phyloP scores from a whole-genome alignment of 2,113 vertebrate genomes.

The Thunnus maccoyii region DNA sequence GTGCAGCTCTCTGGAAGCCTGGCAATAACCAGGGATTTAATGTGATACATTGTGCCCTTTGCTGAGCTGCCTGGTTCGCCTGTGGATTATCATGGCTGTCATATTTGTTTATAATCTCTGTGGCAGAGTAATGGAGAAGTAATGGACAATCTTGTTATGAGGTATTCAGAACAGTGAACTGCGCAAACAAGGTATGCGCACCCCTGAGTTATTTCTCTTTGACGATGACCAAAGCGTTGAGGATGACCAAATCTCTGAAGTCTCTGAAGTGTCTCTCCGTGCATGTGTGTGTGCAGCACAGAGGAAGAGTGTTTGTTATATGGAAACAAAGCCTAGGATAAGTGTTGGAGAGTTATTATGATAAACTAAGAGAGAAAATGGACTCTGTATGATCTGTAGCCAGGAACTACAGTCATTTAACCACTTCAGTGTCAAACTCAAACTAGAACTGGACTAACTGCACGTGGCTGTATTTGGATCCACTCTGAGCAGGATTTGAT shows the following conservation, averaged over 20 bases:
- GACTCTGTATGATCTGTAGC: not conserved
- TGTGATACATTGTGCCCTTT: slow-evolving; percentile 34
- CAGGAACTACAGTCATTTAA: slow-evolving; percentile 24
- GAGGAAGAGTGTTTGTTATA: not conserved
- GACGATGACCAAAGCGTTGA: slow-evolving; percentile 24
- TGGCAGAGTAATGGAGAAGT: slow-evolving; percentile 59
- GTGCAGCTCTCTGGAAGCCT: slow-evolving; percentile 2
- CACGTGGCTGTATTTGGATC: not conserved
- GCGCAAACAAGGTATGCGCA: slow-evolving; percentile 24
- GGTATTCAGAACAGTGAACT: slow-evolving; percentile 31
- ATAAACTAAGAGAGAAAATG: slow-evolving; percentile 26
- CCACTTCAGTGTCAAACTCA: slow-evolving; percentile 4
- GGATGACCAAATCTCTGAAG: not conserved
- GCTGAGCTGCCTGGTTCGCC: slow-evolving; percentile 46
- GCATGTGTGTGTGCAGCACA: not conserved
- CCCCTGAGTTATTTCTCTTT: slow-evolving; percentile 45
- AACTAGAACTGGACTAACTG: not conserved
- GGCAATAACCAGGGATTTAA: slow-evolving; percentile 62
- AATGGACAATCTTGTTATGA: slow-evolving; percentile 55
- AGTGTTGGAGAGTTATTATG: slow-evolving; percentile 20
- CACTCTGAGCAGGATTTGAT: slow-evolving; percentile 17
- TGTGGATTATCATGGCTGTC: slow-evolving; percentile 71
- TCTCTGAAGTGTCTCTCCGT: not conserved
- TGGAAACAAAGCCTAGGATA: slow-evolving; percentile 16
- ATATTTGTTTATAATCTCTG: slow-evolving; percentile 71